These are phyloP conservation scores for Nephrotoma guestfalica DNA, from an alignment of 2,888 invertebrate species.

Conservation along the genomic window DNA sequence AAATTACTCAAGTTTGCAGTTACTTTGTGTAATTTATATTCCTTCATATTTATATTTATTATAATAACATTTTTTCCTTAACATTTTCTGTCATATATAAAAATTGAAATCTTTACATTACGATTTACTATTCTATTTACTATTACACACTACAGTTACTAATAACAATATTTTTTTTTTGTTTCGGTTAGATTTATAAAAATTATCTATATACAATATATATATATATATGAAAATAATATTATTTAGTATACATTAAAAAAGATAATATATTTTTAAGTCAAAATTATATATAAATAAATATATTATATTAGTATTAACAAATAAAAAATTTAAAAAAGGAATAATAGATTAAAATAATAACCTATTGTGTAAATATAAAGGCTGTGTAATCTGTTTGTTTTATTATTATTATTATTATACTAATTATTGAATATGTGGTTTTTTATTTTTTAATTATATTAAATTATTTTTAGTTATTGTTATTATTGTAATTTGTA, in stretches of 20 bases:
- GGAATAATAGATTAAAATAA: not conserved
- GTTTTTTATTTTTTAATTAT: not conserved
- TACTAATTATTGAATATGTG: not conserved
- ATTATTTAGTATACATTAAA: not conserved
- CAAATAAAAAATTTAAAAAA: not conserved
- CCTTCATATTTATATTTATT: not conserved
- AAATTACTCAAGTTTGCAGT: not conserved
- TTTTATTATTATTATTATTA: not conserved
- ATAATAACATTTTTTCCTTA: not conserved
- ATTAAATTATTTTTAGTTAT: not conserved
- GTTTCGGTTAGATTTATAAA: not conserved
- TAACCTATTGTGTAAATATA: conserved; percentile 1
- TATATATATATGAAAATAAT: not conserved
- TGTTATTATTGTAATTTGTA: not conserved
- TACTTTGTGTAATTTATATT: not conserved
- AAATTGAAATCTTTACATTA: not conserved
- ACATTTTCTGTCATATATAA: not conserved
- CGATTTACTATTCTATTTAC: not conserved
- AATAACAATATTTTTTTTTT: not conserved
- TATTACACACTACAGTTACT: not conserved
- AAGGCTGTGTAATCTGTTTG: conserved; percentile 3
- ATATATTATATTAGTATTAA: not conserved
- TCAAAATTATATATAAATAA: not conserved
- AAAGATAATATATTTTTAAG: not conserved
- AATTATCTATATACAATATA: not conserved